phyloP scores from a whole-genome alignment of 1,140 invertebrate species.

The Drosophila nasuta region DNA sequence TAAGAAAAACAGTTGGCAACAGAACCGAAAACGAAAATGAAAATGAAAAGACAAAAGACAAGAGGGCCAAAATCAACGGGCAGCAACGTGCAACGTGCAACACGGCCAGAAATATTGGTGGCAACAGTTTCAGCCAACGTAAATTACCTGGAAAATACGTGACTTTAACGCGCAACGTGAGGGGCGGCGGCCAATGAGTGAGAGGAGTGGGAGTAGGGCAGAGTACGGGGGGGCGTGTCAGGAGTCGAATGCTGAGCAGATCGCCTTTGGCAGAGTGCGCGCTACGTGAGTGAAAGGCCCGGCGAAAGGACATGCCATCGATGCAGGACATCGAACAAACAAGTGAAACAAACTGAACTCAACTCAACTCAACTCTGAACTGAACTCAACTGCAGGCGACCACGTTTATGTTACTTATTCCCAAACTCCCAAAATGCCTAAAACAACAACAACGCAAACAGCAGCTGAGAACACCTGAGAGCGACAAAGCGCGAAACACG shows the following conservation, averaged over 20 bases:
- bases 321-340: conserved; percentile 40
- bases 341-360: conserved; percentile 20
- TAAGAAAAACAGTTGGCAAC: conserved; percentile 2
- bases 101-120: conserved; percentile 78
- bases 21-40: not conserved
- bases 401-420: conserved; percentile 34
- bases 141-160: conserved; percentile 83
- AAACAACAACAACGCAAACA: conserved; percentile 16
- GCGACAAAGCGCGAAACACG: too few species aligned
- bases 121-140: conserved; percentile 80
- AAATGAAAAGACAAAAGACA: conserved; percentile 39
- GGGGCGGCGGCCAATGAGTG: conserved; percentile 23
- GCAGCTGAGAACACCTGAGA: conserved; percentile 5
- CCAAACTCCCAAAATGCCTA: conserved; percentile 16
- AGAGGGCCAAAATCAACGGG: conserved; percentile 66
- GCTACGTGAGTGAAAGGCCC: conserved; percentile 57
- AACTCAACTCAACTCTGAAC: conserved; percentile 16
- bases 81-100: conserved; percentile 40
- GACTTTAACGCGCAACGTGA: conserved; percentile 76
- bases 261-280: conserved; percentile 9
- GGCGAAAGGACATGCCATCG: conserved; percentile 37
- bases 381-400: conserved; percentile 53
- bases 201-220: not conserved
- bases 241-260: conserved; percentile 3
- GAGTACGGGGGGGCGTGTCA: not conserved